Base-by-base conservation (phyloP, 2,113 vertebrate species). In the Aepyceros melampus region DNA sequence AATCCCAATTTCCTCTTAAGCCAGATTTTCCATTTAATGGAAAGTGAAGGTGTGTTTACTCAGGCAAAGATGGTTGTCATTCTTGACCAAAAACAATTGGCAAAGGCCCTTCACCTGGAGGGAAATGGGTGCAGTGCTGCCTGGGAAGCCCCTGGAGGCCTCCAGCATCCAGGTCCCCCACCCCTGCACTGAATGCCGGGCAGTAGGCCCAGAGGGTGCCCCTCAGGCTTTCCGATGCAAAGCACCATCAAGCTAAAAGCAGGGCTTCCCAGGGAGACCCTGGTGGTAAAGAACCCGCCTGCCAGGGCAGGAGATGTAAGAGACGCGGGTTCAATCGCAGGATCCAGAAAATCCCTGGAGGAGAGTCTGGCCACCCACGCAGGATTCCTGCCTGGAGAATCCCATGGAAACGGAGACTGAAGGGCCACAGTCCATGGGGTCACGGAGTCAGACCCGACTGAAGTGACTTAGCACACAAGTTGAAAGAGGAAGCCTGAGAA, bases 311-410 rank as follows among this genome's bases (percentile, higher is more conserved):
- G n/a, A 36, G 19, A 23, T n/a, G 1, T 23, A 71, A 71, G n/a
- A 71, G 64, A 21, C 5, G 1, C 1, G 2, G 64, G 33, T n/a
- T n/a, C 7, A 33, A 64, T 64, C 2, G 1, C 8, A 2, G 7
- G 62, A 10, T 40, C n/a, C 9, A 71, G n/a, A 71, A 71, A 21
- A 23, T 71, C 19, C 64, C 67, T 40, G 67, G n/a, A 40, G 67
- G n/a, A 23, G n/a, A n/a, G 67, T n/a, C 67, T 36, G 67, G 58
- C 19, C 19, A 71, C n/a, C n/a, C 19, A 2, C 67, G 1, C 9
- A 40, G 10, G 67, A 23, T 71, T 71, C 67, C 67, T 71, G 67
- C n/a, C n/a, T 23, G n/a, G n/a, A 71, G 67, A 71, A 40, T 23
- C 67, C n/a, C n/a, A 12, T 23, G 17, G 67, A 36, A 36, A 71